phyloP scores from a whole-genome alignment of 2,797 vertebrate genomes.

The Sebastes miniatus region DNA sequence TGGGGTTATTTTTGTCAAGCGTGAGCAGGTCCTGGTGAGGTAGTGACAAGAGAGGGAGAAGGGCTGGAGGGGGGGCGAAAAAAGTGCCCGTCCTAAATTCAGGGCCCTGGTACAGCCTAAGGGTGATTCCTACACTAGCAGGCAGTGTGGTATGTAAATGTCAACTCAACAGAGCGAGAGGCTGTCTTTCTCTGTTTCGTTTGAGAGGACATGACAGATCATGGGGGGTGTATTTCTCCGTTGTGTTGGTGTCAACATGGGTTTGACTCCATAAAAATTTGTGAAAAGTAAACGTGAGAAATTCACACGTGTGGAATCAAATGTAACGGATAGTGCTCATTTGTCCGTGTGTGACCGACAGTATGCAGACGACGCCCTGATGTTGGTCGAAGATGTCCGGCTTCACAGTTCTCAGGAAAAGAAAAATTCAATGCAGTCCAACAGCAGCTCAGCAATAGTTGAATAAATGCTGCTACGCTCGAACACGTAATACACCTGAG shows the following conservation, averaged over 20 bases:
- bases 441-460: neutral
- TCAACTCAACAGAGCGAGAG: slow-evolving; percentile 77
- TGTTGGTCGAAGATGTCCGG: too few relatives aligned
- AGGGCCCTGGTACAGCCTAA: slow-evolving; percentile 70
- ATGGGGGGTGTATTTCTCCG: slow-evolving; percentile 29
- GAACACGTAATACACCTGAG: neutral
- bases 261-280: neutral
- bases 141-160: slow-evolving; percentile 79
- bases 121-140: slow-evolving; percentile 72
- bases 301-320: neutral
- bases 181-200: slow-evolving; percentile 67
- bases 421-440: neutral
- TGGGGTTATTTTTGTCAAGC: slow-evolving; percentile 71
- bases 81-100: slow-evolving; percentile 75
- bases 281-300: neutral
- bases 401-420: neutral
- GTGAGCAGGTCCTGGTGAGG: slow-evolving; percentile 69
- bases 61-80: neutral
- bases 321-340: neutral
- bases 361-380: too few relatives aligned
- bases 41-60: slow-evolving; percentile 59
- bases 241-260: slow-evolving; percentile 46
- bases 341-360: neutral
- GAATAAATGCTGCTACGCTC: neutral
- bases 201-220: slow-evolving; percentile 72